These are phyloP conservation scores for Carassius gibelio DNA, from an alignment of 2,113 vertebrate genomes.

Conservation along the genomic window DNA sequence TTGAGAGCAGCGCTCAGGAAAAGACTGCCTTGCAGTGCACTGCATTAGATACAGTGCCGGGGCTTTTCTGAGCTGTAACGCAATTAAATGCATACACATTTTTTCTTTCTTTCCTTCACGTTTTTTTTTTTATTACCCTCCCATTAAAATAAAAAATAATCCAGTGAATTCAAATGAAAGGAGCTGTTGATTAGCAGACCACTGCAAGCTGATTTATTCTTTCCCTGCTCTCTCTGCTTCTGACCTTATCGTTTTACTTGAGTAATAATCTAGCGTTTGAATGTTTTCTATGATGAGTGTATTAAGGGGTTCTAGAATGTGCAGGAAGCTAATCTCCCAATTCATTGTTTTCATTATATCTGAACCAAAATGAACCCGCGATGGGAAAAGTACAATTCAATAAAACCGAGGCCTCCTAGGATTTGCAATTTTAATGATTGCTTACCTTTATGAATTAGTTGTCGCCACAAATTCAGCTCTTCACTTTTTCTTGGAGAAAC, in stretches of 20 bases:
- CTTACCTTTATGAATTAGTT: slow-evolving; percentile 55
- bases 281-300: slow-evolving; percentile 57
- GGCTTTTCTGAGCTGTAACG: slow-evolving; percentile 58
- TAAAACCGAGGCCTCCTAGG: slow-evolving; percentile 64
- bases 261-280: slow-evolving; percentile 67
- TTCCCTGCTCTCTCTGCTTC: slow-evolving; percentile 5
- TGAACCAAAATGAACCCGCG: slow-evolving; percentile 60
- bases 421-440: slow-evolving; percentile 69
- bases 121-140: slow-evolving; percentile 31
- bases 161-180: slow-evolving; percentile 53
- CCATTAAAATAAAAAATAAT: slow-evolving; percentile 5
- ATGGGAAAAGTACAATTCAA: slow-evolving; percentile 66
- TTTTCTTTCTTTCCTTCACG: slow-evolving; percentile 42
- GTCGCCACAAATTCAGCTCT: slow-evolving; percentile 42
- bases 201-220: slow-evolving; percentile 42
- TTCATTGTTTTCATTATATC: slow-evolving; percentile 71
- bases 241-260: slow-evolving; percentile 38
- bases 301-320: slow-evolving; percentile 56
- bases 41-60: slow-evolving; percentile 58
- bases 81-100: slow-evolving; percentile 57
- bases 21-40: slow-evolving; percentile 42
- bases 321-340: slow-evolving; percentile 73
- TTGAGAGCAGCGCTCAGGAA: slow-evolving; percentile 47
- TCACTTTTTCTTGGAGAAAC: slow-evolving; percentile 35
- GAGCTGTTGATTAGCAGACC: slow-evolving; percentile 55